Evolutionary conservation across 1,140 invertebrate species (phyloP).

Genomic region (Streblospio benedicti): DNA sequence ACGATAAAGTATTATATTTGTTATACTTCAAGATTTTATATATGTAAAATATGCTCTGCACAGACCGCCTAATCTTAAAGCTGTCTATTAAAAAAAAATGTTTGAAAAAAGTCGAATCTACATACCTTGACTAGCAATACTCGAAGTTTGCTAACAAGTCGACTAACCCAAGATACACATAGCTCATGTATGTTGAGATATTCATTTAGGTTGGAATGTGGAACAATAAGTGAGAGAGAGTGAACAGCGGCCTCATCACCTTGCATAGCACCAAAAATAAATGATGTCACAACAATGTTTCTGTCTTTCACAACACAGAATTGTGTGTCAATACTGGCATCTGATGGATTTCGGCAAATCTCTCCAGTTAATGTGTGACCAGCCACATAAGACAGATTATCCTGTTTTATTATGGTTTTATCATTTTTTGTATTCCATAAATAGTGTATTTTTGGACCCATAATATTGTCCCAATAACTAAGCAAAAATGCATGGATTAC

Average conservation of each 20-base stretch:
- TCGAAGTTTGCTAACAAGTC: constrained; percentile 31
- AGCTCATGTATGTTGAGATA: constrained; percentile 28
- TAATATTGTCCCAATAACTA: constrained; percentile 37
- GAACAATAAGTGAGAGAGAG: constrained; percentile 29
- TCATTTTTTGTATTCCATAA: constrained; percentile 27
- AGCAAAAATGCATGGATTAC: constrained; percentile 29
- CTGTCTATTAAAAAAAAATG: too few relatives aligned
- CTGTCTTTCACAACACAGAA: constrained; percentile 30
- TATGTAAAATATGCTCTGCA: too few relatives aligned
- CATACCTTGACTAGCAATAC: constrained; percentile 30
- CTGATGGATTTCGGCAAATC: constrained; percentile 29
- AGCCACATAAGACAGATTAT: constrained; percentile 24
- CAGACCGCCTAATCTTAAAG: too few relatives aligned
- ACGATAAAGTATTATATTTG: too few relatives aligned
- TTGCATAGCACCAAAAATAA: constrained; percentile 32
- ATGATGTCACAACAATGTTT: constrained; percentile 27
- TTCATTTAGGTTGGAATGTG: constrained; percentile 23
- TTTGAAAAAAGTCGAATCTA: too few relatives aligned
- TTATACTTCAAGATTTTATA: too few relatives aligned
- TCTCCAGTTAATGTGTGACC: constrained; percentile 34
- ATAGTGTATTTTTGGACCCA: constrained; percentile 33
- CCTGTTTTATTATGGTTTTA: constrained; percentile 14
- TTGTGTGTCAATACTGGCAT: constrained; percentile 29
- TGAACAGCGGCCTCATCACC: constrained; percentile 27
- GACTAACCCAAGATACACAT: constrained; percentile 25